Base-by-base conservation (phyloP, 2,113 vertebrate genomes). In the Natator depressus region DNA sequence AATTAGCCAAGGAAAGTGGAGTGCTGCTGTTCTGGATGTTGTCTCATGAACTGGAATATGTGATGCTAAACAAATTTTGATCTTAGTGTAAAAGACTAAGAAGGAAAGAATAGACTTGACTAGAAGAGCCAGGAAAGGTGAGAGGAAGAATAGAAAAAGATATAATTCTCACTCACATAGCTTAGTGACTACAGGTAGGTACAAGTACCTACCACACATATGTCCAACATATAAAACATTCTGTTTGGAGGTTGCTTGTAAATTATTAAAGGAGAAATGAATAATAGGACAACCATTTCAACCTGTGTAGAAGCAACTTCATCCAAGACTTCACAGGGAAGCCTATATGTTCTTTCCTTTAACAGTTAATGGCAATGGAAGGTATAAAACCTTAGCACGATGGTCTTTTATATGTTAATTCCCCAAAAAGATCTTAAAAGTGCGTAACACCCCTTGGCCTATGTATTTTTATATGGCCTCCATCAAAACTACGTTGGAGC, bases 281-380 rank as follows among this genome's bases (percentile, higher is more conserved):
- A 95, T 97, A 88, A 91, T 93, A 92, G 92, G 96, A 96, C 62
- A n/a, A 95, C 95, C 85, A 76, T 91, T 96, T 95, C 89, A 97
- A 20, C 94, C 92, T 91, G 89, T 83, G 75, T 59, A 89, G 22
- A 11, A 46, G 89, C 94, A 93, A 2, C 57, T 93, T 89, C 89
- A 79, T 75, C 89, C 69, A 93, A 94, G 95, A 82, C 89, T 93
- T 97, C 78, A 12, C 10, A 69, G 84, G 76, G 84, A 91, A 81
- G 85, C 86, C 96, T 94, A 89, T 95, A 46, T 76, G 38, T 13
- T 76, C 11, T 76, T 76, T 25, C 72, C 42, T 76, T 90, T 89
- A 69, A 92, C 79, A 69, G 93, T 50, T 92, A 91, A 96, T 54
- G 93, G 93, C 93, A 96, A 87, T 87, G 91, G 42, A 91, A 96